Conservation (phyloP, 2,113 vertebrate genomes). For the Phycodurus eques region DNA sequence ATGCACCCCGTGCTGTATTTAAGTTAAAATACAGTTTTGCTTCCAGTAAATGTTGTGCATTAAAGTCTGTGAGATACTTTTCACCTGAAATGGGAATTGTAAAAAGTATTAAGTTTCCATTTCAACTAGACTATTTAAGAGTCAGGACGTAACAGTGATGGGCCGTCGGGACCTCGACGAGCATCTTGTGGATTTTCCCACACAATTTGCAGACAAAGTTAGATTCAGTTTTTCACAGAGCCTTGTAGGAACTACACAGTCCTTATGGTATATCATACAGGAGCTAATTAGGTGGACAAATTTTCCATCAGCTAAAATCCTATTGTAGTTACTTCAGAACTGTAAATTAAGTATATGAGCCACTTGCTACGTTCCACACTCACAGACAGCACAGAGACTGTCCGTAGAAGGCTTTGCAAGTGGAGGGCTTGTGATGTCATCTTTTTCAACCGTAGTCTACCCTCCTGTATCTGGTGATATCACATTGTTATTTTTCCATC, state of each 20-base stretch:
- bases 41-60: too few species aligned
- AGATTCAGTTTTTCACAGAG: neutral
- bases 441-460: slow-evolving; percentile 35
- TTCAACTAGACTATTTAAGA: too few species aligned
- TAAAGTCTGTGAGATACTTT: too few species aligned
- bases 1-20: neutral
- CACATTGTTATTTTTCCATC: slow-evolving; percentile 62
- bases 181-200: neutral
- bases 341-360: slow-evolving; percentile 30
- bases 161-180: neutral
- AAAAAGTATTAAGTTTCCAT: too few species aligned
- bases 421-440: slow-evolving; percentile 55
- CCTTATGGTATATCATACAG: neutral
- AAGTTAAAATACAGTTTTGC: too few species aligned
- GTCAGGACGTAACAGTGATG: too few species aligned
- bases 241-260: neutral
- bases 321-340: slow-evolving; percentile 43
- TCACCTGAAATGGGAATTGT: too few species aligned
- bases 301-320: slow-evolving; percentile 35
- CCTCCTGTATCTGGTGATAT: slow-evolving; percentile 48
- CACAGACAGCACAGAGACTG: slow-evolving; percentile 50
- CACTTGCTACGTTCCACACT: slow-evolving; percentile 57
- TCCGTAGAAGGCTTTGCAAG: slow-evolving; percentile 61
- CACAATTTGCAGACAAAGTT: neutral
- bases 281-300: neutral